These are phyloP conservation scores for Hippocampus abdominalis DNA, from an alignment of 2,113 vertebrate species.

Conservation along the genomic window DNA sequence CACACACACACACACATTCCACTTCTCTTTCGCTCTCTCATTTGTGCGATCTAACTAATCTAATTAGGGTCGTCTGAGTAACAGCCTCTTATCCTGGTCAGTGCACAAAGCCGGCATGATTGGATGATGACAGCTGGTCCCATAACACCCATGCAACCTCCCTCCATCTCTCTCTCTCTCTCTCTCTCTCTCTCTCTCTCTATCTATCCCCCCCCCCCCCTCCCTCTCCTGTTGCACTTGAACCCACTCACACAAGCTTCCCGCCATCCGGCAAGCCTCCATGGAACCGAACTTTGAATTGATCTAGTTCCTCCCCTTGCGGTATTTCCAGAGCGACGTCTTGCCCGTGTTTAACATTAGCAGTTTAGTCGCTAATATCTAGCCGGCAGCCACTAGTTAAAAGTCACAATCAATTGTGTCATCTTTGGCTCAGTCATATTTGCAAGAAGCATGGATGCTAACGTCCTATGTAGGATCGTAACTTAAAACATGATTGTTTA, in stretches of 20 bases:
- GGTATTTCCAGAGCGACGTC: no score
- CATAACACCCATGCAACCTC: constrained; percentile 23
- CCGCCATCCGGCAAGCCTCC: constrained; percentile 32
- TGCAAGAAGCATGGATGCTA: no score
- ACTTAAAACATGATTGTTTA: no score
- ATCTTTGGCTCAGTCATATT: no score
- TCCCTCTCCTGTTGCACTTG: constrained; percentile 39
- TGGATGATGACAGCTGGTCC: constrained; percentile 49
- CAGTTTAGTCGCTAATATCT: no score
- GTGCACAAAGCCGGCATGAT: constrained; percentile 57
- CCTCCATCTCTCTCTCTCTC: not conserved
- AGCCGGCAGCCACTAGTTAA: no score
- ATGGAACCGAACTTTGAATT: constrained; percentile 2
- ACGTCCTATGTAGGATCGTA: no score
- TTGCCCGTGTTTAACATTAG: no score
- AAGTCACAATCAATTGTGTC: no score
- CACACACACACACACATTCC: constrained; percentile 12
- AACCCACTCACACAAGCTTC: constrained; percentile 42
- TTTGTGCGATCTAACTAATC: constrained; percentile 70
- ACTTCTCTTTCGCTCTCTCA: constrained; percentile 23
- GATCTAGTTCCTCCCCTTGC: no score
- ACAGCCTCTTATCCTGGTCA: constrained; percentile 66
- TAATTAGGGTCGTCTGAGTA: constrained; percentile 65
- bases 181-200: not conserved
- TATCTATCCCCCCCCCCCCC: no score